These are phyloP conservation scores for Caenorhabditis sp. DNA, from an alignment of 2,888 invertebrate genomes.

Conservation along the genomic window DNA sequence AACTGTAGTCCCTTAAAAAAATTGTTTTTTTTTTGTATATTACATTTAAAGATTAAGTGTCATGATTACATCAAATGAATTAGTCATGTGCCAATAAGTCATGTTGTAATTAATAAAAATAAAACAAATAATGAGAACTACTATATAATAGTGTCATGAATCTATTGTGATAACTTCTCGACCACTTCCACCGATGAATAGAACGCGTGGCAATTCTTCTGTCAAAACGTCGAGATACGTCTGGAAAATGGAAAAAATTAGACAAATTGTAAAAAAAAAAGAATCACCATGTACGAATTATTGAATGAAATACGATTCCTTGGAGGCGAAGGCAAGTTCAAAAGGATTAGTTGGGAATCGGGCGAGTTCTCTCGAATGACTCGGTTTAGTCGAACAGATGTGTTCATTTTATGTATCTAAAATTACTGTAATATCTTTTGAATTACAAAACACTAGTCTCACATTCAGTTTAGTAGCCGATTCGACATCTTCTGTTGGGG, in stretches of 20 bases:
- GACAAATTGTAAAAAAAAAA: too few relatives aligned
- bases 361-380: constrained; percentile 96
- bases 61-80: not conserved
- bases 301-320: constrained; percentile 47
- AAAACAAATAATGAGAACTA: not conserved
- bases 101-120: not conserved
- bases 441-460: not conserved
- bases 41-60: not conserved
- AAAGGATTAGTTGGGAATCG: constrained; percentile 85
- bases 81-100: not conserved
- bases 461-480: constrained; percentile 38
- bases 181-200: constrained; percentile 85
- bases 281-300: constrained; percentile 47
- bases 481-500: constrained; percentile 41
- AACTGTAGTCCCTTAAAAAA: too few relatives aligned
- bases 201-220: constrained; percentile 83
- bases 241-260: constrained; percentile 10
- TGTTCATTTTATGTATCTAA: constrained; percentile 95
- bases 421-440: not conserved
- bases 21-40: not conserved
- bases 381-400: constrained; percentile 96
- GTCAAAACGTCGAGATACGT: constrained; percentile 97
- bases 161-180: constrained; percentile 99
- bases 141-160: constrained; percentile 77
- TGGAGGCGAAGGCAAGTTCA: constrained; percentile 52